phyloP scores from a whole-genome alignment of 2,113 vertebrate genomes.

The Atherinomorus stipes region DNA sequence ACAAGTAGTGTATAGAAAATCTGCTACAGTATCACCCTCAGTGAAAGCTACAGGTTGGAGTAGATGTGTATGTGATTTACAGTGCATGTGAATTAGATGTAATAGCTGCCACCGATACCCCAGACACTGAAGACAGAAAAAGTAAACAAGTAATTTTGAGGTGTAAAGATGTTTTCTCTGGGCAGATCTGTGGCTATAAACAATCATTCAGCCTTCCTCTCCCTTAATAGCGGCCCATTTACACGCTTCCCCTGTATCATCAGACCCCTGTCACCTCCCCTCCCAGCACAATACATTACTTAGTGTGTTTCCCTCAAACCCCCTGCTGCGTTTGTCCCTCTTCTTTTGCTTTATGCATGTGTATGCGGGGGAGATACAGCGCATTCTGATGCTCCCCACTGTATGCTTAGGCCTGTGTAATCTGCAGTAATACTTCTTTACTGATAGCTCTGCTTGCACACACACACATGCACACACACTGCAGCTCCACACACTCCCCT shows the following conservation, averaged over 20 bases:
- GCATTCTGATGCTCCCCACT: conserved; percentile 48
- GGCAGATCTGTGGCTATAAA: conserved; percentile 53
- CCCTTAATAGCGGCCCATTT: conserved; percentile 59
- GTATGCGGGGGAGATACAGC: conserved; percentile 40
- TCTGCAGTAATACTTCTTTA: conserved; percentile 66
- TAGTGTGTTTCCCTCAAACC: conserved; percentile 49
- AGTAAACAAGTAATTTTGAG: conserved; percentile 56
- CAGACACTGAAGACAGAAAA: conserved; percentile 14
- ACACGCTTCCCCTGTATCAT: conserved; percentile 53
- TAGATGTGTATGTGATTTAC: conserved; percentile 51
- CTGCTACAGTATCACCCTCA: conserved; percentile 12
- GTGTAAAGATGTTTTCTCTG: conserved; percentile 57
- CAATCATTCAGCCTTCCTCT: conserved; percentile 54
- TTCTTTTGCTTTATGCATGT: conserved; percentile 53
- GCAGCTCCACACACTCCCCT: conserved; percentile 48
- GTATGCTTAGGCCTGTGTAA: conserved; percentile 62
- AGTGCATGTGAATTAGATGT: conserved; percentile 26
- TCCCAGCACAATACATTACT: conserved; percentile 59
- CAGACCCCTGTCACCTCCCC: conserved; percentile 61
- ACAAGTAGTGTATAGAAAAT: conserved; percentile 4
- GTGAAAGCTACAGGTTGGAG: conserved; percentile 37
- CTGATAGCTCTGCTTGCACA: conserved; percentile 51
- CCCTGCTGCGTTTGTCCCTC: conserved; percentile 52
- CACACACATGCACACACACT: conserved; percentile 6
- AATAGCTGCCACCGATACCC: conserved; percentile 2